Evolutionary conservation across 2,113 vertebrate species (phyloP).

Genomic region (Circaetus gallicus): DNA sequence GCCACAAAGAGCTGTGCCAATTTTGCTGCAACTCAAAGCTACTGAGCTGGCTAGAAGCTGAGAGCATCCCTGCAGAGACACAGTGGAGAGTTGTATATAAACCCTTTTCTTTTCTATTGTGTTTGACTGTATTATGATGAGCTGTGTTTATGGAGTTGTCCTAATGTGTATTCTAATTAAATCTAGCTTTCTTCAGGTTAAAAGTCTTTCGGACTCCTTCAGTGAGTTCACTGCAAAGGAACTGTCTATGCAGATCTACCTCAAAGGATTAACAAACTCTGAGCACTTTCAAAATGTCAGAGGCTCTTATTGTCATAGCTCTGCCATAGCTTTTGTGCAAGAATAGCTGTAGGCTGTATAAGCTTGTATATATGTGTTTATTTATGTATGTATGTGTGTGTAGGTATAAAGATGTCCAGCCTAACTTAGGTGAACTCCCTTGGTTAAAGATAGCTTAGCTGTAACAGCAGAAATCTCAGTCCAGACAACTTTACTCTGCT

Average conservation of each 20-base stretch:
- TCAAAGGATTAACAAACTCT: not conserved
- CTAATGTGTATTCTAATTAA: not conserved
- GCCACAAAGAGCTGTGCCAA: not conserved
- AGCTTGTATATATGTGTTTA: not conserved
- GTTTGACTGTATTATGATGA: not conserved
- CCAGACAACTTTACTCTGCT: not conserved
- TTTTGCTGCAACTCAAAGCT: not conserved
- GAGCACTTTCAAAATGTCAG: not conserved
- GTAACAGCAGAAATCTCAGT: not conserved
- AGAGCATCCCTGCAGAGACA: conserved; percentile 4
- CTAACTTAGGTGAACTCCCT: not conserved
- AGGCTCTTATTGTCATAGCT: not conserved
- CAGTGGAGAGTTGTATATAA: not conserved
- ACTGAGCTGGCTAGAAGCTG: conserved; percentile 28
- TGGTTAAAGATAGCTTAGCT: not conserved
- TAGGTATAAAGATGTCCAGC: not conserved
- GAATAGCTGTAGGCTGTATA: not conserved
- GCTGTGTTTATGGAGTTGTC: not conserved
- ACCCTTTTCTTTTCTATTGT: not conserved
- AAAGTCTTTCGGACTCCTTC: not conserved
- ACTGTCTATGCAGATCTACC: not conserved
- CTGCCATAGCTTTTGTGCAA: not conserved
- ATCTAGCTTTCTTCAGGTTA: not conserved
- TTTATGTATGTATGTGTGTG: not conserved
- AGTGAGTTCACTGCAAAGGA: not conserved